Evolutionary conservation across 2,888 invertebrate genomes (phyloP).

Genomic region (Leptopilina myrica): DNA sequence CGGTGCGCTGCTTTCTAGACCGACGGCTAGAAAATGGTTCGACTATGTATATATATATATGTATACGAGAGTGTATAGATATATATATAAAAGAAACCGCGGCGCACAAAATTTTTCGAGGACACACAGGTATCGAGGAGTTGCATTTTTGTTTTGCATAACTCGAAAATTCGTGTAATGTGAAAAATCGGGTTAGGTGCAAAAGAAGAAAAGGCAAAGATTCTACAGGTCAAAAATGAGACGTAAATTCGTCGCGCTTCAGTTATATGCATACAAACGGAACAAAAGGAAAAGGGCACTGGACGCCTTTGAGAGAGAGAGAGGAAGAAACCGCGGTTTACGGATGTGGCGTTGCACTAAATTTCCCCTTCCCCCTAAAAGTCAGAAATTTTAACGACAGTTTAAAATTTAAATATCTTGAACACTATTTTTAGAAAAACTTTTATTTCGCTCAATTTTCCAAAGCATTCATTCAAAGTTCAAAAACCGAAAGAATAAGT

Average conservation of each 20-base stretch:
- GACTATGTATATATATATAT: neutral
- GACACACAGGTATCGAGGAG: constrained; percentile 63
- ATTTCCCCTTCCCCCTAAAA: neutral
- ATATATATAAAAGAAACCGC: constrained; percentile 14
- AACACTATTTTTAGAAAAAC: too few relatives aligned
- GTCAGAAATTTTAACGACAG: too few relatives aligned
- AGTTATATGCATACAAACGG: constrained; percentile 55
- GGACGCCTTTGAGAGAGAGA: constrained; percentile 54
- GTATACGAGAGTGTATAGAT: neutral
- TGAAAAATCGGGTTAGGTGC: constrained; percentile 47
- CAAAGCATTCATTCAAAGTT: too few relatives aligned
- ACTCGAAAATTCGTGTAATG: constrained; percentile 66
- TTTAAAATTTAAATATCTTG: too few relatives aligned
- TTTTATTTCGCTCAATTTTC: too few relatives aligned
- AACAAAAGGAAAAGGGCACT: constrained; percentile 64
- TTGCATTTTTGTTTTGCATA: constrained; percentile 69
- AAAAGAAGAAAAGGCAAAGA: constrained; percentile 31
- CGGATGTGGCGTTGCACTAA: constrained; percentile 63
- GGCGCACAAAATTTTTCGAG: constrained; percentile 43
- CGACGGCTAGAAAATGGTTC: constrained; percentile 31
- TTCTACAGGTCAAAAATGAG: constrained; percentile 30
- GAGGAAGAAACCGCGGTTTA: constrained; percentile 60
- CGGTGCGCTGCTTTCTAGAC: constrained; percentile 9
- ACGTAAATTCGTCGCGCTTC: constrained; percentile 70
- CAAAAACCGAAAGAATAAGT: too few relatives aligned